phyloP scores from a whole-genome alignment of 2,888 invertebrate species.

The Tribolium freemani region DNA sequence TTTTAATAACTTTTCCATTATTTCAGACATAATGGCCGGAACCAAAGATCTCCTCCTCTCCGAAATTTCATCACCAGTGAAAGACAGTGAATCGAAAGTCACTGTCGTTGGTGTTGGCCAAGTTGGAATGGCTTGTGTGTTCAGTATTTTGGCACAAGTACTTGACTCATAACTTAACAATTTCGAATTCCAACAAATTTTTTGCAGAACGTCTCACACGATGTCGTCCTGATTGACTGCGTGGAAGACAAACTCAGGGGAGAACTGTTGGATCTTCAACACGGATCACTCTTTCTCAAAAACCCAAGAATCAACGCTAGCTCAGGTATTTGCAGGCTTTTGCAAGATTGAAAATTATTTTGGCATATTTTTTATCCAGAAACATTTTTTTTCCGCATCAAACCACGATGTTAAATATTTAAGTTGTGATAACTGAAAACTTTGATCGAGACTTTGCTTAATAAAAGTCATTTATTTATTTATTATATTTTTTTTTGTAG shows the following conservation, averaged over 20 bases:
- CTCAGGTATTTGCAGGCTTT: conserved; percentile 72
- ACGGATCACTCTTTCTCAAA: conserved; percentile 86
- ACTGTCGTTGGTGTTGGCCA: conserved; percentile 92
- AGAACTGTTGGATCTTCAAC: conserved; percentile 93
- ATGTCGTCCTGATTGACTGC: conserved; percentile 86
- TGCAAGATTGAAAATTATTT: too few relatives aligned
- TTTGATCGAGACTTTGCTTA: not conserved
- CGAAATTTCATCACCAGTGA: conserved; percentile 70
- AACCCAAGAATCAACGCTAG: conserved; percentile 85
- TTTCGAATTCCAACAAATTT: not conserved
- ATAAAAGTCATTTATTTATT: not conserved
- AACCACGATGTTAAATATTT: not conserved
- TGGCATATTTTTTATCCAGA: too few relatives aligned
- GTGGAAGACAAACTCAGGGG: conserved; percentile 87
- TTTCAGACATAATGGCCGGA: conserved; percentile 2
- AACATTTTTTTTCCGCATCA: too few relatives aligned
- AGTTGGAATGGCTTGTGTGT: conserved; percentile 94
- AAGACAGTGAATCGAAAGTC: conserved; percentile 78
- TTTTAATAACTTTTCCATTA: not conserved
- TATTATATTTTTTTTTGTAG: conserved; percentile 61
- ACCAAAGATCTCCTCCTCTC: conserved; percentile 66
- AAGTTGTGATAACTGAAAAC: not conserved
- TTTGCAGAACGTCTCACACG: conserved; percentile 80
- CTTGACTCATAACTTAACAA: conserved; percentile 22
- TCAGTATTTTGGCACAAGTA: conserved; percentile 87